phyloP scores from a whole-genome alignment of 2,797 vertebrate genomes.

The Gymnoscopelus microlampas region DNA sequence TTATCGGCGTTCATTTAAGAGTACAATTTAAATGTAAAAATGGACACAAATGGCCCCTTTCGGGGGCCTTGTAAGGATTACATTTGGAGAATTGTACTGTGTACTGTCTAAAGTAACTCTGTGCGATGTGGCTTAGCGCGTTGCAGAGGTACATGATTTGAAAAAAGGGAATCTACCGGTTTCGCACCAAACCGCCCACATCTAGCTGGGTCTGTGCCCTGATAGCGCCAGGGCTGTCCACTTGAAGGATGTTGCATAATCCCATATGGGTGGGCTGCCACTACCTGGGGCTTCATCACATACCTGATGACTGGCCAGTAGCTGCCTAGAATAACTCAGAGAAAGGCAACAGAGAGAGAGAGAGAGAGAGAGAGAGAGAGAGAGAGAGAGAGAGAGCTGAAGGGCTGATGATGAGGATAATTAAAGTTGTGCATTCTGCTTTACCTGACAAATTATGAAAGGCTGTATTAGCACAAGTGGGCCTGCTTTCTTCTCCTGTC shows the following conservation, averaged over 20 bases:
- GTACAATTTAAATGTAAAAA: too few species aligned
- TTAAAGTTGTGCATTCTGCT: slow-evolving; percentile 55
- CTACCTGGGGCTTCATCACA: slow-evolving; percentile 6
- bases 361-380: slow-evolving; percentile 4
- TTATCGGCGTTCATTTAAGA: too few species aligned
- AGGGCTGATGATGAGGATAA: slow-evolving; percentile 43
- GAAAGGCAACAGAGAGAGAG: not conserved
- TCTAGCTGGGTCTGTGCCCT: not conserved
- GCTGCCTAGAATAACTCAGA: slow-evolving; percentile 2
- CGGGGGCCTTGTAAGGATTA: too few species aligned
- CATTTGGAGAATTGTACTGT: too few species aligned
- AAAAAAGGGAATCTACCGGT: too few species aligned
- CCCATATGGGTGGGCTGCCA: slow-evolving; percentile 14
- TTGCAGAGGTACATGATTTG: too few species aligned
- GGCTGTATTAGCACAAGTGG: slow-evolving; percentile 51
- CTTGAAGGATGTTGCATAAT: slow-evolving; percentile 33
- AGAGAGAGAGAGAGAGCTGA: slow-evolving; percentile 28
- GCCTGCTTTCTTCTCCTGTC: slow-evolving; percentile 60
- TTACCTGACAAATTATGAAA: slow-evolving; percentile 71
- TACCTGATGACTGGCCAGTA: slow-evolving; percentile 7
- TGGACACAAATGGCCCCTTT: too few species aligned
- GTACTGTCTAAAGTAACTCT: too few species aligned
- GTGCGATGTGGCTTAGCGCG: too few species aligned
- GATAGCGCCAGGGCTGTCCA: not conserved
- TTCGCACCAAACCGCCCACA: too few species aligned